Percentiles rank a stretch among this genome's conserved stretches.
These are phyloP conservation scores for Aphrophora alni DNA, from an alignment of 2,888 invertebrate species.

Conservation along the genomic window DNA sequence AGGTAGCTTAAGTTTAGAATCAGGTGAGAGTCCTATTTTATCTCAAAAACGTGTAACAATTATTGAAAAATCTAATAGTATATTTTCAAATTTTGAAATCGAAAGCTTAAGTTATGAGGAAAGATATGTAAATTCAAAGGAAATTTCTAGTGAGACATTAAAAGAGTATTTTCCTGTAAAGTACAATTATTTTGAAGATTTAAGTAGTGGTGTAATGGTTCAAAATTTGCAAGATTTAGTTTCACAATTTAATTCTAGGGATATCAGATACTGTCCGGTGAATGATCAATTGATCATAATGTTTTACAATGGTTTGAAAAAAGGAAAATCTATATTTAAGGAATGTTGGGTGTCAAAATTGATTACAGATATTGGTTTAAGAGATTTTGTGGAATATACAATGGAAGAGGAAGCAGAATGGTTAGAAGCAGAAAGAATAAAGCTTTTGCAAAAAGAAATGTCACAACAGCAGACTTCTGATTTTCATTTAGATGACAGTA, in stretches of 20 bases:
- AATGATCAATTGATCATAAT: slow-evolving; percentile 18
- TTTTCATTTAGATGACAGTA: neutral
- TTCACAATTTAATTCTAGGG: neutral
- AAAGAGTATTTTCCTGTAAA: neutral
- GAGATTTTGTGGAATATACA: slow-evolving; percentile 27
- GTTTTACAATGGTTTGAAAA: neutral
- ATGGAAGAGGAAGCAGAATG: slow-evolving; percentile 13
- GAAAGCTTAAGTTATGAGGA: neutral
- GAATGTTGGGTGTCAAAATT: slow-evolving; percentile 6
- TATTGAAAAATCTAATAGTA: too few relatives aligned
- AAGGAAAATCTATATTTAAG: neutral
- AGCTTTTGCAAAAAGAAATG: neutral
- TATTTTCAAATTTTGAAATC: neutral
- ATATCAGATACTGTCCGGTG: neutral
- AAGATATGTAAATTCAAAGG: neutral
- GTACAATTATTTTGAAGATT: neutral
- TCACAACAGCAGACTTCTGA: neutral
- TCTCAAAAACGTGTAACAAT: too few relatives aligned
- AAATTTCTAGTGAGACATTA: neutral
- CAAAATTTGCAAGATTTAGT: neutral
- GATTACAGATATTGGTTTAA: neutral
- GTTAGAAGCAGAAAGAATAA: neutral
- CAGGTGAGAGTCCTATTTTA: too few relatives aligned
- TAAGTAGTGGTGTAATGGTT: neutral
- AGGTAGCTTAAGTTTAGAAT: too few relatives aligned